Conservation (phyloP, 1,140 invertebrate genomes). For the Harpegnathos saltator region DNA sequence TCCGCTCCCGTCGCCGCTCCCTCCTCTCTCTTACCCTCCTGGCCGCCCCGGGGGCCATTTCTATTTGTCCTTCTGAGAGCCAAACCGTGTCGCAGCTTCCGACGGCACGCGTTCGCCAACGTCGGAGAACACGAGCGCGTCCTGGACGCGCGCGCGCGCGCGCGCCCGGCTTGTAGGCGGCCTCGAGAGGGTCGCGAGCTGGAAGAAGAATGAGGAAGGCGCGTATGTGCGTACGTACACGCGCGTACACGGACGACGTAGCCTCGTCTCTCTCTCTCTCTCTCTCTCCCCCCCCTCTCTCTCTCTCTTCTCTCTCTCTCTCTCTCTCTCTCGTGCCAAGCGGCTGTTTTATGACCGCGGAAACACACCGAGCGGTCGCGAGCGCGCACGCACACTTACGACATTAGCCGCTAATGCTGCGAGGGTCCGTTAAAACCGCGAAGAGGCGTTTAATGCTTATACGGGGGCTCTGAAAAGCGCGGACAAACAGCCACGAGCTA, state of each 20-base stretch:
- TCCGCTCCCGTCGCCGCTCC: constrained; percentile 62
- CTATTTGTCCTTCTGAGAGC: constrained; percentile 85
- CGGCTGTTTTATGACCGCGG: constrained; percentile 78
- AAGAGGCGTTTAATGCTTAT: constrained; percentile 48
- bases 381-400: constrained; percentile 42
- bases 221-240: not conserved
- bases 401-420: constrained; percentile 29
- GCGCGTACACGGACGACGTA: too few relatives aligned
- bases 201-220: constrained; percentile 44
- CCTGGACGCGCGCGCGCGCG: not conserved
- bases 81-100: constrained; percentile 83
- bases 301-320: too few relatives aligned
- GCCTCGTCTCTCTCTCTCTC: too few relatives aligned
- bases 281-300: too few relatives aligned
- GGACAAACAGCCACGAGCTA: constrained; percentile 38
- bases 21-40: not conserved
- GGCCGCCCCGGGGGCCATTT: constrained; percentile 77
- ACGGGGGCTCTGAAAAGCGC: constrained; percentile 7
- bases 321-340: constrained; percentile 66
- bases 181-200: constrained; percentile 11
- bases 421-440: constrained; percentile 6
- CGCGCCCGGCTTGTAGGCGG: not conserved
- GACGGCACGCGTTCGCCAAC: constrained; percentile 78
- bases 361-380: constrained; percentile 63
- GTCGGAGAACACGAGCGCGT: constrained; percentile 64